Conservation (phyloP, 2,888 invertebrate species). For the Liodrosophila aerea region DNA sequence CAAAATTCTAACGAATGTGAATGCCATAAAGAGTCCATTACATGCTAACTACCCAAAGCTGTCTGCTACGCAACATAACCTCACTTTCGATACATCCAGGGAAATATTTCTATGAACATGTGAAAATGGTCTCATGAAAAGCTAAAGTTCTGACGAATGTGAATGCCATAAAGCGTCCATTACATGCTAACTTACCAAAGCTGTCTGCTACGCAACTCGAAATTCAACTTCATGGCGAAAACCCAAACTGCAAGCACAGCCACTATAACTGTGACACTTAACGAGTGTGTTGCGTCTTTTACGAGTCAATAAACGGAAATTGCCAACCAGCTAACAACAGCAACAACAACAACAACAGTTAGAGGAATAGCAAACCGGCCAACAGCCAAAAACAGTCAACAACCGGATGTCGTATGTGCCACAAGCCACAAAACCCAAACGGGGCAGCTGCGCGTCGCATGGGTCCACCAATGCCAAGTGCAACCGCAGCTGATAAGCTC, state of each 20-base stretch:
- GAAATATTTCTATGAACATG: no score
- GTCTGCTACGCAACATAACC: no score
- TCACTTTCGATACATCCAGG: no score
- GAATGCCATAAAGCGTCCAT: no score
- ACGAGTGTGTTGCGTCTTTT: slow-evolving; percentile 50
- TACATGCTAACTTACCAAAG: slow-evolving; percentile 33
- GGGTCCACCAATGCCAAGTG: slow-evolving; percentile 65
- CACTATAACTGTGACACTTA: slow-evolving; percentile 44
- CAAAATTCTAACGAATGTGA: no score
- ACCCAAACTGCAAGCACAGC: slow-evolving; percentile 8
- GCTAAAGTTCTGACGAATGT: no score
- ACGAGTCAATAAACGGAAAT: slow-evolving; percentile 70
- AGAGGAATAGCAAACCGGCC: slow-evolving; percentile 6
- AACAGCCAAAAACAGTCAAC: slow-evolving; percentile 40
- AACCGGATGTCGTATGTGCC: slow-evolving; percentile 73
- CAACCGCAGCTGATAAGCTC: slow-evolving; percentile 41
- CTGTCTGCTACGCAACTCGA: slow-evolving; percentile 22
- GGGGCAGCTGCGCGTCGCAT: slow-evolving; percentile 14
- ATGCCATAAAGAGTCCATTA: no score
- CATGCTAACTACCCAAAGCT: no score
- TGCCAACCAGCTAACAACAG: slow-evolving; percentile 31
- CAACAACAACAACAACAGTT: no score
- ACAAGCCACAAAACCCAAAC: slow-evolving; percentile 47
- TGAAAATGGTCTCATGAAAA: no score
- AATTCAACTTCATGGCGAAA: slow-evolving; percentile 36